phyloP scores from a whole-genome alignment of 1,140 invertebrate genomes.

The Tribolium madens region DNA sequence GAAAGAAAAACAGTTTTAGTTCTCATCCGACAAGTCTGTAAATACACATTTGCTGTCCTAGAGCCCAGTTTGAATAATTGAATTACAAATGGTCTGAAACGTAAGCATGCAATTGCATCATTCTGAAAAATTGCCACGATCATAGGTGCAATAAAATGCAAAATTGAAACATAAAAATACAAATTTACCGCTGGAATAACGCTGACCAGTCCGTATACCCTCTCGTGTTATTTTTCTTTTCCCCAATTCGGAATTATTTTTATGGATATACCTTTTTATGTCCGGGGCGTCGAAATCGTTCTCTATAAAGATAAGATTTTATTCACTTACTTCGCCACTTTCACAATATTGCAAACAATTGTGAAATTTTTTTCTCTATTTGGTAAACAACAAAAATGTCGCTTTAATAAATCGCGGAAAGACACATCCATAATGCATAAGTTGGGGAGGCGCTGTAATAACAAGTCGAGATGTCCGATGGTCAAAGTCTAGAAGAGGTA shows the following conservation, averaged over 20 bases:
- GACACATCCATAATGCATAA: slow-evolving; percentile 60
- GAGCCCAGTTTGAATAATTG: slow-evolving; percentile 42
- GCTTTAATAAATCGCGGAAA: slow-evolving; percentile 50
- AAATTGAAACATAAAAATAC: slow-evolving; percentile 56
- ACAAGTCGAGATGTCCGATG: slow-evolving; percentile 55
- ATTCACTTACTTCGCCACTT: slow-evolving; percentile 38
- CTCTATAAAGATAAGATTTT: slow-evolving; percentile 44
- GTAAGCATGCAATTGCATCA: slow-evolving; percentile 44
- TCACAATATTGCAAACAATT: neutral
- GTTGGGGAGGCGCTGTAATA: slow-evolving; percentile 48
- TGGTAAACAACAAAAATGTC: slow-evolving; percentile 50
- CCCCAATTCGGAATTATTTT: slow-evolving; percentile 46
- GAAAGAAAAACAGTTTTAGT: neutral
- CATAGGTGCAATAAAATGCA: slow-evolving; percentile 60
- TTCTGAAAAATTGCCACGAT: slow-evolving; percentile 56
- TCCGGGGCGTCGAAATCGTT: neutral
- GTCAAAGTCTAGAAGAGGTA: slow-evolving; percentile 57
- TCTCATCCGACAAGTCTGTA: slow-evolving; percentile 1
- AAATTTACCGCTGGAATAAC: slow-evolving; percentile 51
- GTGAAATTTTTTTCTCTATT: slow-evolving; percentile 31
- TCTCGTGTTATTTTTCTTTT: slow-evolving; percentile 7
- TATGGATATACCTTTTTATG: slow-evolving; percentile 23
- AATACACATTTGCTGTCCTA: slow-evolving; percentile 6
- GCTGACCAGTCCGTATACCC: slow-evolving; percentile 50
- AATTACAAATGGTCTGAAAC: slow-evolving; percentile 45